A percentile compares a stretch with the other conserved stretches of the same genome.
phyloP scores from a whole-genome alignment of 2,797 vertebrate genomes.

The Vultur gryphus region DNA sequence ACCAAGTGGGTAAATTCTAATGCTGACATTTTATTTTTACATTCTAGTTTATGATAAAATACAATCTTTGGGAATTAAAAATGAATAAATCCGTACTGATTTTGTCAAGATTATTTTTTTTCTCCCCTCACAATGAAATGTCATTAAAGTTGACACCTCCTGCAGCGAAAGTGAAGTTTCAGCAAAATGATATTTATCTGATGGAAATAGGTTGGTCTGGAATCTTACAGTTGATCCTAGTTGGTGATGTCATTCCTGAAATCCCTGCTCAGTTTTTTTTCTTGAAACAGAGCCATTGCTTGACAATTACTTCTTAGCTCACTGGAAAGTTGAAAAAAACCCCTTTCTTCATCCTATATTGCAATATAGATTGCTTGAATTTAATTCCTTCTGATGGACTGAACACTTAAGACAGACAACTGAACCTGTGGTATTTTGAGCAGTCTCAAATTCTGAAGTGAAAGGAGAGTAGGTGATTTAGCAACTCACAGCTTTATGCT shows the following conservation, averaged over 20 bases:
- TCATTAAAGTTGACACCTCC: background rate
- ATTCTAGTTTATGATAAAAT: background rate
- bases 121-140: background rate
- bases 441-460: background rate
- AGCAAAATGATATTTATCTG: background rate
- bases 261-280: background rate
- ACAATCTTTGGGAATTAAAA: background rate
- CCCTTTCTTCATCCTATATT: background rate
- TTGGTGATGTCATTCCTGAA: background rate
- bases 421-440: background rate
- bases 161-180: background rate
- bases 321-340: background rate
- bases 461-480: background rate
- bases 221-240: background rate
- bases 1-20: background rate
- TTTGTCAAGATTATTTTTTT: background rate
- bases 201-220: background rate
- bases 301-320: background rate
- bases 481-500: background rate
- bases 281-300: background rate
- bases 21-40: background rate
- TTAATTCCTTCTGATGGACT: background rate
- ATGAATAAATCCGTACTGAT: background rate
- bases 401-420: background rate
- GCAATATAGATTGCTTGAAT: background rate